Conservation (phyloP, 2,797 vertebrate genomes). For the Hydrophis major region DNA sequence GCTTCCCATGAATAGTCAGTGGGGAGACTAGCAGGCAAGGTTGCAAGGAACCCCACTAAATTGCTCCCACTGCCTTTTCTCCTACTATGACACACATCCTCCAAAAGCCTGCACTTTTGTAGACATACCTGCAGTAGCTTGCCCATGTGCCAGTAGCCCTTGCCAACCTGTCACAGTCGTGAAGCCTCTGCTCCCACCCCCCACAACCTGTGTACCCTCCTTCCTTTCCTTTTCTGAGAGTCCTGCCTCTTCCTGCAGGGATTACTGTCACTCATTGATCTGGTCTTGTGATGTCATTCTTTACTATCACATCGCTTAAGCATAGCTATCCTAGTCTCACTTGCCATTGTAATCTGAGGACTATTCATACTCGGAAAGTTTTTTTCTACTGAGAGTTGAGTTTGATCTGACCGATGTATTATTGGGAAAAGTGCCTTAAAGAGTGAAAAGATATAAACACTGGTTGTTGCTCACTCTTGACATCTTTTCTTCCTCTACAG, state of each 20-base stretch:
- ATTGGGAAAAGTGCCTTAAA: not conserved
- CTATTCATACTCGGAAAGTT: not conserved
- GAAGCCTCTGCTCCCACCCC: not conserved
- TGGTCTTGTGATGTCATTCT: not conserved
- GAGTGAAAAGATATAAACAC: not conserved
- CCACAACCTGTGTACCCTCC: not conserved
- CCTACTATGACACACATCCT: not conserved
- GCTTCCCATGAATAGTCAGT: not conserved
- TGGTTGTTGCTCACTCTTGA: not conserved
- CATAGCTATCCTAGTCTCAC: not conserved
- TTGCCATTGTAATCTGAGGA: not conserved
- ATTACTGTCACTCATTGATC: not conserved
- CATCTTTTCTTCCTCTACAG: conserved; percentile 63
- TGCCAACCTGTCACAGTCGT: not conserved
- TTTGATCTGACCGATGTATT: not conserved
- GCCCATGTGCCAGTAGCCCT: not conserved
- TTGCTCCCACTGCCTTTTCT: not conserved
- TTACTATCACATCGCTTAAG: not conserved
- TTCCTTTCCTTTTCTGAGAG: not conserved
- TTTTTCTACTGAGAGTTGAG: not conserved
- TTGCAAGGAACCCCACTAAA: not conserved
- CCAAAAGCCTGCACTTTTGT: not conserved
- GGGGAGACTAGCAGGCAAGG: not conserved
- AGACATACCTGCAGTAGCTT: not conserved
- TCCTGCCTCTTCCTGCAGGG: not conserved